Conservation (phyloP, 2,888 invertebrate species). For the Microplitis deprimator region DNA sequence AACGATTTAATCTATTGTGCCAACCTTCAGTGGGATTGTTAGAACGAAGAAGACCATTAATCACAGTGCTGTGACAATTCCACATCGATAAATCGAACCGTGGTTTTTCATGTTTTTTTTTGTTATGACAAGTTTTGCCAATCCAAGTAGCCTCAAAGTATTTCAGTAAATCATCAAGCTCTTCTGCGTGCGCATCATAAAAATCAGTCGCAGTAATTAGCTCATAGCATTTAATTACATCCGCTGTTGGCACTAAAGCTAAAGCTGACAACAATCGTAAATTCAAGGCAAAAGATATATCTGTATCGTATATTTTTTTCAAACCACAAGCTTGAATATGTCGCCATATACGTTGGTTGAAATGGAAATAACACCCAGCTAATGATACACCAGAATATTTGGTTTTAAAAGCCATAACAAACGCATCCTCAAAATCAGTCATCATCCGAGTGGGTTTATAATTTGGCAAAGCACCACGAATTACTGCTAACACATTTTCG, state of each 20-base stretch:
- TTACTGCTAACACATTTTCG: not conserved
- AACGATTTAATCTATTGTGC: not conserved
- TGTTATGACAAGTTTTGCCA: not conserved
- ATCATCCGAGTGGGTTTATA: not conserved
- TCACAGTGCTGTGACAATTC: not conserved
- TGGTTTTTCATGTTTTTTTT: not conserved
- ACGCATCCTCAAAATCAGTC: slow-evolving; percentile 8
- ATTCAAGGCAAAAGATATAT: not conserved
- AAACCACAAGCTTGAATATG: not conserved
- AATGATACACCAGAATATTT: not conserved
- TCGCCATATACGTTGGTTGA: too few relatives aligned
- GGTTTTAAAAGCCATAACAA: not conserved
- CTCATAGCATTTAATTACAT: not conserved
- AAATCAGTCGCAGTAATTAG: not conserved
- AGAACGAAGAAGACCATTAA: not conserved
- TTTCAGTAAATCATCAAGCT: not conserved
- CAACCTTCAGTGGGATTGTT: not conserved
- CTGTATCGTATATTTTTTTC: not conserved
- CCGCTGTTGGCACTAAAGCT: not conserved
- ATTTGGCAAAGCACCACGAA: not conserved
- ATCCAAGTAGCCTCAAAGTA: slow-evolving; percentile 6
- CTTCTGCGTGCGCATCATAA: not conserved
- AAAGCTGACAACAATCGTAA: not conserved
- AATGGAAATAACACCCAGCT: not conserved
- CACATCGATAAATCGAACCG: not conserved